These are phyloP conservation scores for Synergus itoensis DNA, from an alignment of 2,888 invertebrate species.

Conservation along the genomic window DNA sequence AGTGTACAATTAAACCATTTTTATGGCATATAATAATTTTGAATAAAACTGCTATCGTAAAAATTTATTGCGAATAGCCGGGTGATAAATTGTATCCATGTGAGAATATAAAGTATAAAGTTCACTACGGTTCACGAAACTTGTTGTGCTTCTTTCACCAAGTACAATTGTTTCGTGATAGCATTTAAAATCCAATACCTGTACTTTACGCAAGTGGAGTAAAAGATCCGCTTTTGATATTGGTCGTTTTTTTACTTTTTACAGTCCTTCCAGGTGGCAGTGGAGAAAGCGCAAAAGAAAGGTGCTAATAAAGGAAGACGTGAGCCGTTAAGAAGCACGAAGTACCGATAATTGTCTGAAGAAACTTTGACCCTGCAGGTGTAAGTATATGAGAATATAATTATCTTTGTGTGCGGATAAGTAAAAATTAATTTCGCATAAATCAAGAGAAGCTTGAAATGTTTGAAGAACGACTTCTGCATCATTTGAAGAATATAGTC, in stretches of 20 bases:
- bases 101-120: too few relatives aligned
- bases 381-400: constrained; percentile 19
- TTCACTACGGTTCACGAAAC: too few relatives aligned
- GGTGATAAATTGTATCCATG: too few relatives aligned
- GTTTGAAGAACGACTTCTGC: background rate
- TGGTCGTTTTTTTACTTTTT: background rate
- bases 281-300: background rate
- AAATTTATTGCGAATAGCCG: too few relatives aligned
- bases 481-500: background rate
- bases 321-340: background rate
- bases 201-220: too few relatives aligned
- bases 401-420: background rate
- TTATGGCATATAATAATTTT: too few relatives aligned
- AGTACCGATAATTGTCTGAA: background rate
- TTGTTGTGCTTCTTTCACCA: too few relatives aligned
- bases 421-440: constrained; percentile 1
- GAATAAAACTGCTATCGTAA: too few relatives aligned
- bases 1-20: too few relatives aligned
- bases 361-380: constrained; percentile 6
- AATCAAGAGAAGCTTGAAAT: background rate
- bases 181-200: too few relatives aligned
- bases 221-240: background rate
- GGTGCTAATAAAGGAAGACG: background rate
- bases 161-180: too few relatives aligned
- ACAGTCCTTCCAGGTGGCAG: constrained; percentile 29